Evolutionary conservation across 2,888 invertebrate genomes (phyloP).

Genomic region (Danaus chrysippus): DNA sequence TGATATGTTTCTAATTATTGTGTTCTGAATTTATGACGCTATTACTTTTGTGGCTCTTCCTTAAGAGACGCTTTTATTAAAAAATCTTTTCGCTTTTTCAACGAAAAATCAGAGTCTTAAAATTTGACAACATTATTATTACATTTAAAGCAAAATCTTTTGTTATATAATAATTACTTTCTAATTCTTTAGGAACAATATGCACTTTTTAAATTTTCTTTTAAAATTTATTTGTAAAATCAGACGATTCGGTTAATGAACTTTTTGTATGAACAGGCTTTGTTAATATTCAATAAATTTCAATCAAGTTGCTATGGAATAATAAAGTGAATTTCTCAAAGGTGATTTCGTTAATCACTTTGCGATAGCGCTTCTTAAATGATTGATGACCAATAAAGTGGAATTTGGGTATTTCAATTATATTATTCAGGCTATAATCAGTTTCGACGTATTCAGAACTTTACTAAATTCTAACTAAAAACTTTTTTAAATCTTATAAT

Average conservation of each 20-base stretch:
- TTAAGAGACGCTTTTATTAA: too few species aligned
- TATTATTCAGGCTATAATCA: constrained; percentile 10
- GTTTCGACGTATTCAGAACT: neutral
- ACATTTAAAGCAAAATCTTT: too few species aligned
- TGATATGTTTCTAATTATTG: too few species aligned
- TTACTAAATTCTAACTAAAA: neutral
- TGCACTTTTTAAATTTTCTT: neutral
- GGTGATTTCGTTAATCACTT: constrained; percentile 26
- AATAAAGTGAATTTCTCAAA: constrained; percentile 18
- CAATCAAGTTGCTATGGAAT: constrained; percentile 18
- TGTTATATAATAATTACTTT: too few species aligned
- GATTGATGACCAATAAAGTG: constrained; percentile 23
- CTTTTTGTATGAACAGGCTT: neutral
- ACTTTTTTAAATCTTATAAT: neutral
- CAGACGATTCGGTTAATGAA: neutral
- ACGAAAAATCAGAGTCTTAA: too few species aligned
- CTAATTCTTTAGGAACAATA: too few species aligned
- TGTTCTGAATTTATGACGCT: too few species aligned
- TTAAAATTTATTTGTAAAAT: neutral
- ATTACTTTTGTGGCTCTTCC: too few species aligned
- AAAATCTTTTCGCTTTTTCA: too few species aligned
- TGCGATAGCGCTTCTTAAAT: constrained; percentile 22
- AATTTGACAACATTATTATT: too few species aligned
- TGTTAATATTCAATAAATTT: constrained; percentile 8
- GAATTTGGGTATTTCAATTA: constrained; percentile 11